Percentiles rank a stretch among this genome's conserved stretches.
Conservation (phyloP, 2,113 vertebrate species). For the Anguilla japonica region DNA sequence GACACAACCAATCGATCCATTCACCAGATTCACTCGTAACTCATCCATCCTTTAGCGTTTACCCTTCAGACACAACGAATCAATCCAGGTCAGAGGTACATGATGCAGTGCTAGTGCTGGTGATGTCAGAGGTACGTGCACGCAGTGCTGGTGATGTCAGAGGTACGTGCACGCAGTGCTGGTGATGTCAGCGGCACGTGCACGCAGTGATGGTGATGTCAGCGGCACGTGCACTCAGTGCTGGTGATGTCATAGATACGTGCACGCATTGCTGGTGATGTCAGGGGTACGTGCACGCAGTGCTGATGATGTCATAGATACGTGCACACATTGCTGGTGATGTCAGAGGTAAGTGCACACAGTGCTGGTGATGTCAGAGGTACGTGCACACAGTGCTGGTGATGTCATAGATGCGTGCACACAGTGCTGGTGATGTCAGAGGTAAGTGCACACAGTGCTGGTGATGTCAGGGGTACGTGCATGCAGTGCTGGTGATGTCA, state of each 20-base stretch:
- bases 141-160: background rate
- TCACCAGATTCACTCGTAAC: no score
- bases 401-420: background rate
- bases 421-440: background rate
- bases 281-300: background rate
- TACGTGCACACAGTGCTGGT: background rate
- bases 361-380: background rate
- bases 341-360: slow-evolving; percentile 9
- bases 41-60: background rate
- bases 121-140: no score
- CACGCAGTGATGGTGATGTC: no score
- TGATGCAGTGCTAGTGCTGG: no score
- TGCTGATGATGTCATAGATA: background rate
- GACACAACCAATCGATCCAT: background rate
- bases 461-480: background rate
- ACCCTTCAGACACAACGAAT: no score
- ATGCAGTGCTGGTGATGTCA: background rate
- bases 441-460: background rate
- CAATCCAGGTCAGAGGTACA: no score
- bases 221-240: no score
- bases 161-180: background rate
- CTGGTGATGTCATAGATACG: no score
- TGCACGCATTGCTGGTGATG: no score
- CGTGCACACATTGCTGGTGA: background rate
- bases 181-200: no score